Evolutionary conservation across 1,140 invertebrate species (phyloP).

Genomic region (Phenacoccus solenopsis): DNA sequence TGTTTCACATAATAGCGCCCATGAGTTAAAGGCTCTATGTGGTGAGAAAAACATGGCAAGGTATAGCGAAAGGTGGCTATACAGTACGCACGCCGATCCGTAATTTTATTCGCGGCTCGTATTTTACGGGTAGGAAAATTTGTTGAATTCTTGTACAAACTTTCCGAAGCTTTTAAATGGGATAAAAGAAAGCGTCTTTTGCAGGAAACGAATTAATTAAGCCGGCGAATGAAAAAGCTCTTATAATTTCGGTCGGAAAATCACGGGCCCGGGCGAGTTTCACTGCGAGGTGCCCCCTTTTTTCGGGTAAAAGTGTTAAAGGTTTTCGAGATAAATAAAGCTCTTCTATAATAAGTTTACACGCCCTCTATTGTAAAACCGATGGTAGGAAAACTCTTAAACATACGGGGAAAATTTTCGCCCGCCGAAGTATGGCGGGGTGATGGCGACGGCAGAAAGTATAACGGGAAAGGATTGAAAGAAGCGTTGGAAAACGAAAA

Average conservation of each 20-base stretch:
- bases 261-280: not conserved
- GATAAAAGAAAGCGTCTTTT: conserved; percentile 13
- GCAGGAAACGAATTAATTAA: conserved; percentile 18
- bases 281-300: conserved; percentile 7
- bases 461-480: conserved; percentile 10
- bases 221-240: conserved; percentile 4
- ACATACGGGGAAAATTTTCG: not conserved
- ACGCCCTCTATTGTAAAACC: conserved; percentile 12
- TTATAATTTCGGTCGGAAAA: conserved; percentile 9
- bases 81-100: too few species aligned
- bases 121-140: not conserved
- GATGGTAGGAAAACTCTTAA: conserved; percentile 13
- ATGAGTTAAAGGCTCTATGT: too few species aligned
- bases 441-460: not conserved
- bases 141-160: conserved; percentile 4
- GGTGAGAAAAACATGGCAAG: too few species aligned
- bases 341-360: conserved; percentile 16
- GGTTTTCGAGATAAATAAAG: conserved; percentile 13
- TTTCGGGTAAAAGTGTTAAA: conserved; percentile 5
- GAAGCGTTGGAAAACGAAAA: conserved; percentile 14
- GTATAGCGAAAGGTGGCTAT: too few species aligned
- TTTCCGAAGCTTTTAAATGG: conserved; percentile 7
- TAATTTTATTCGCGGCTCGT: not conserved
- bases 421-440: not conserved
- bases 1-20: too few species aligned